Base-by-base conservation (phyloP, 2,113 vertebrate genomes). In the Fukomys damarensis region DNA sequence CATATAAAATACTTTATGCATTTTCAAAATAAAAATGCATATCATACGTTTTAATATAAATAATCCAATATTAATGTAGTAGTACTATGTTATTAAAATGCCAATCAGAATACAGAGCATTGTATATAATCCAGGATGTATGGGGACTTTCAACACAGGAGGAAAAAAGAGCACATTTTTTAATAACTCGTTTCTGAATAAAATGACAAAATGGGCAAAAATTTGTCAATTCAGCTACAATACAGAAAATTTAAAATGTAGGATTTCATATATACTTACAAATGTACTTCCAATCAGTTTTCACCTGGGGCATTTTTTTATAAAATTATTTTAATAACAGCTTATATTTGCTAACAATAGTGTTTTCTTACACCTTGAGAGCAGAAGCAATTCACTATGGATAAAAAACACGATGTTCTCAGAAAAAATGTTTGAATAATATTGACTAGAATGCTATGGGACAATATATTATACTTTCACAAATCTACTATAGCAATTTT, bases 261-360 rank as follows among this genome's bases (percentile, higher is more conserved):
- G 76, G 58, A 87, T 83, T 86, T 87, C 28, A 68, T 52, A n/a
- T 22, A 87, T 59, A 68, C 58, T 66, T 76, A 83, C 26, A 87
- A 83, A 49, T 30, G 14, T 52, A 68, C 85, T 41, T 56, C 24
- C 9, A 61, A 80, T 65, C 66, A 86, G 54, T 72, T 80, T 93
- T 86, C 43, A 61, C 2, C 52, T 86, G 46, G 14, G 61, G 30
- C 49, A 83, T 54, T 88, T 96, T 88, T 96, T 83, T 77, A 77
- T 61, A 77, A 86, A 80, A 88, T 59, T 76, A 77, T 68, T 83
- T 94, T 91, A 41, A 66, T 19, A 49, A 86, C 24, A 91, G 38
- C 38, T 74, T 82, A 43, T 10, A 72, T 59, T 72, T 19, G 58
- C 58, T 63, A 65, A 49, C 66, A 91, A 96, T 82, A 16, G 32